Evolutionary conservation across 2,113 vertebrate genomes (phyloP), one percentile per base, ranked within the genome.

Genomic region (Butorides virescens): DNA sequence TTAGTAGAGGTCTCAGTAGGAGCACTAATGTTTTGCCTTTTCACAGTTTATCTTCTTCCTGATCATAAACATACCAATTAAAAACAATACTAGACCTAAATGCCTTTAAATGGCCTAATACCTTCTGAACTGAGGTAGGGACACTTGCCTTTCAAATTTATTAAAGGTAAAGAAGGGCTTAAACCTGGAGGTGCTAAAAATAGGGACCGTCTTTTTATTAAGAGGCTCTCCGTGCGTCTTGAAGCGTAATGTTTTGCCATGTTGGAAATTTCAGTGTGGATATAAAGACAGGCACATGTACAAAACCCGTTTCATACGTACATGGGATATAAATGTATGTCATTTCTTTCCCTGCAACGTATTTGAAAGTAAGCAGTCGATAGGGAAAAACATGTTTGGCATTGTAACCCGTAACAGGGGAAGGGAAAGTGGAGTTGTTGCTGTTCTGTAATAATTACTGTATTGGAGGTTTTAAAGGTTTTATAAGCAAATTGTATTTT

Each of bases 1-100:
- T 97, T 97, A 97, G 84, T 94, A 65, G 93, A 97, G 95, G 96
- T 97, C 97, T 96, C 94, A 90, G 92, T 96, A 95, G 97, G 95
- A 97, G 94, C 93, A 79, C 95, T 97, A 97, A 98, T 96, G 94
- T 97, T 97, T 98, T 98, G 97, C 97, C 97, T 98, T 98, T 97
- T 98, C 97, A 94, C 88, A 56, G 76, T 97, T 97, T 96, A 95
- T 97, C 96, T 95, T 92, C 86, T 95, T 96, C 91, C 91, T 87
- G 76, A 96, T 97, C 95, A 93, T 95, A 97, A 96, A 97, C 97
- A 97, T 82, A 89, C 94, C 96, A 97, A 86, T 98, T 98, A 98
- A 97, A 97, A 96, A 94, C 92, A 95, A 94, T 96, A 65, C 93
- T 68, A 96, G 95, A 95, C 91, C 95, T 94, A 92, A 93, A 95